phyloP scores from a whole-genome alignment of 2,888 invertebrate genomes.

The Strigamia maritima region DNA sequence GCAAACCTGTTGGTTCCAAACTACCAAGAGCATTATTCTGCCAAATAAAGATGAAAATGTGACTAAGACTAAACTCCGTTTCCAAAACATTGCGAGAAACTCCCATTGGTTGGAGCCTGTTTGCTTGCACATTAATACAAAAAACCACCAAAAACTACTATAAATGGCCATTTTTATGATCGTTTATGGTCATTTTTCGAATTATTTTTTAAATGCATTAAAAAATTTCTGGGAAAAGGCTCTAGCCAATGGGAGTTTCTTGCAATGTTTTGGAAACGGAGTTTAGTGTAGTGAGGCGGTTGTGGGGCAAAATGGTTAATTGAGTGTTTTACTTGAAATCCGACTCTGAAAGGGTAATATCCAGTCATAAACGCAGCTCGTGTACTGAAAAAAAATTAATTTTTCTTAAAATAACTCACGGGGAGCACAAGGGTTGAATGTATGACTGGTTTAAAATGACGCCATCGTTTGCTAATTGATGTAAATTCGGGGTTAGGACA shows the following conservation, averaged over 20 bases:
- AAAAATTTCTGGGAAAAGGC: too few relatives aligned
- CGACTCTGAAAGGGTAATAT: conserved; percentile 38
- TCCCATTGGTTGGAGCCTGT: conserved; percentile 49
- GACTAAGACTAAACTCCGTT: conserved; percentile 49
- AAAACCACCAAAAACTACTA: too few relatives aligned
- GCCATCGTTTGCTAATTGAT: conserved; percentile 50
- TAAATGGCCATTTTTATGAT: too few relatives aligned
- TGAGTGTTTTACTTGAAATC: conserved; percentile 38
- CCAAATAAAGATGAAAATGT: not conserved
- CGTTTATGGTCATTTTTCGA: too few relatives aligned
- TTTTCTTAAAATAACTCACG: conserved; percentile 42
- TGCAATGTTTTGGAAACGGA: too few relatives aligned
- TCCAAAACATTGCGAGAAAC: conserved; percentile 47
- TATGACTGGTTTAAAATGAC: conserved; percentile 52
- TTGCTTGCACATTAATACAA: too few relatives aligned
- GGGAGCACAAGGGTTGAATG: conserved; percentile 53
- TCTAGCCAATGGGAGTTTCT: too few relatives aligned
- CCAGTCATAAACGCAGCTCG: conserved; percentile 38
- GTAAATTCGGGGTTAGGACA: conserved; percentile 53
- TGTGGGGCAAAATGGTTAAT: too few relatives aligned
- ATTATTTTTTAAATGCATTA: too few relatives aligned
- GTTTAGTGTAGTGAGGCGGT: too few relatives aligned
- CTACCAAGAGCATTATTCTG: not conserved
- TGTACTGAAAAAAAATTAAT: conserved; percentile 35
- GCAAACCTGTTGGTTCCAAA: conserved; percentile 38